A percentile compares a stretch with the other conserved stretches of the same genome.
These are phyloP conservation scores for Drosophila yooni DNA, from an alignment of 2,888 invertebrate genomes.

Conservation along the genomic window DNA sequence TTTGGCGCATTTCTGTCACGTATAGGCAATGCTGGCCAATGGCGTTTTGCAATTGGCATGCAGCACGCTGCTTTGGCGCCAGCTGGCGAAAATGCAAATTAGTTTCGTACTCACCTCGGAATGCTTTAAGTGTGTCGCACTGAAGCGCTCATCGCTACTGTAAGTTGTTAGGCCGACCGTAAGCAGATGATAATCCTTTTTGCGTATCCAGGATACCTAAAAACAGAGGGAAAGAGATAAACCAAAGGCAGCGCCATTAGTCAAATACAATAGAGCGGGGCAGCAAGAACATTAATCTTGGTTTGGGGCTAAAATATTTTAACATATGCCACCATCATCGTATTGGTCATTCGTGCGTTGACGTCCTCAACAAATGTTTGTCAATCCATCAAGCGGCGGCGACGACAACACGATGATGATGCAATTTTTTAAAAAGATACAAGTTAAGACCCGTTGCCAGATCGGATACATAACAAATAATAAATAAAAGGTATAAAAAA, in stretches of 20 bases:
- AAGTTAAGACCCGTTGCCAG: conserved; percentile 36
- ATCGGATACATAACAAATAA: conserved; percentile 24
- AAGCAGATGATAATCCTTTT: conserved; percentile 93
- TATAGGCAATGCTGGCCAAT: conserved; percentile 30
- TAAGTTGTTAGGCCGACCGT: conserved; percentile 95
- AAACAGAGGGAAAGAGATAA: conserved; percentile 44
- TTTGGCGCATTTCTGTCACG: conserved; percentile 60
- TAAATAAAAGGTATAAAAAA: conserved; percentile 10
- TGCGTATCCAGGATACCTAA: conserved; percentile 94
- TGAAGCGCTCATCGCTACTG: conserved; percentile 95
- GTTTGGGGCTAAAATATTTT: conserved; percentile 33
- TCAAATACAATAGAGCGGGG: conserved; percentile 44
- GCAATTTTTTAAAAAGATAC: conserved; percentile 70
- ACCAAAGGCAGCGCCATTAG: conserved; percentile 60
- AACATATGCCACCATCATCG: conserved; percentile 63
- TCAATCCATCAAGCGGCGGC: conserved; percentile 71
- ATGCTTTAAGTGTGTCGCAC: conserved; percentile 93
- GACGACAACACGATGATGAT: conserved; percentile 73
- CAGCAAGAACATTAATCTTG: conserved; percentile 17
- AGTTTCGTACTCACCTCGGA: conserved; percentile 89
- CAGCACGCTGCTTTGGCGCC: conserved; percentile 1
- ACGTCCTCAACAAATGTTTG: conserved; percentile 72
- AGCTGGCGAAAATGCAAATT: conserved; percentile 58
- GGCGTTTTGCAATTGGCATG: conserved; percentile 16
- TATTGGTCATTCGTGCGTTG: conserved; percentile 37